phyloP scores from a whole-genome alignment of 2,888 invertebrate species.

The Tetranychus truncatus region DNA sequence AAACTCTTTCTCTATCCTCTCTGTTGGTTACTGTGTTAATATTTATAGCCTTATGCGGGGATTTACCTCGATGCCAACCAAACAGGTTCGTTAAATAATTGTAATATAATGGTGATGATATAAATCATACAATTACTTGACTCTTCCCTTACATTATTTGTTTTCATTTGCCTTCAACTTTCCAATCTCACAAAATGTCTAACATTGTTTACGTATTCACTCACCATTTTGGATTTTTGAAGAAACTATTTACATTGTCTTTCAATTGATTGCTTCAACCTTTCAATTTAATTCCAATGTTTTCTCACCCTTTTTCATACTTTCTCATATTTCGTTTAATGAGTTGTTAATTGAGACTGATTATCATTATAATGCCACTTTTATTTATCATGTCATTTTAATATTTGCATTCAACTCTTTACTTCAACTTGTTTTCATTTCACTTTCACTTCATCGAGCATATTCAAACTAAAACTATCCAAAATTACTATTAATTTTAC shows the following conservation, averaged over 20 bases:
- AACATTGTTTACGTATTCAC: too few species aligned
- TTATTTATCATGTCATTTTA: not conserved
- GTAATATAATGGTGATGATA: not conserved
- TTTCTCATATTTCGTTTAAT: too few species aligned
- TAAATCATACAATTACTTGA: too few species aligned
- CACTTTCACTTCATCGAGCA: not conserved
- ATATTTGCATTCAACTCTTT: not conserved
- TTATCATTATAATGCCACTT: too few species aligned
- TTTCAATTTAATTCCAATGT: too few species aligned
- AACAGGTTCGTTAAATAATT: slow-evolving; percentile 12
- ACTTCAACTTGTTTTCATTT: not conserved
- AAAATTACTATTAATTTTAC: too few species aligned
- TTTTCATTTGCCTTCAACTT: not conserved
- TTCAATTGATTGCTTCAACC: too few species aligned
- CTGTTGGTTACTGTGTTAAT: not conserved
- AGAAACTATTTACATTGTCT: too few species aligned
- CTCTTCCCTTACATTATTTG: too few species aligned
- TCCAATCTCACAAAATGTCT: not conserved
- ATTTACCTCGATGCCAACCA: slow-evolving; percentile 23
- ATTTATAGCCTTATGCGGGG: slow-evolving; percentile 21
- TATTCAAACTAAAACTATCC: not conserved
- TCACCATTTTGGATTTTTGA: too few species aligned
- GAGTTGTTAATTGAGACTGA: too few species aligned
- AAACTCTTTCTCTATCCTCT: not conserved
- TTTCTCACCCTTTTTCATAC: too few species aligned